A percentile compares a stretch with the other conserved stretches of the same genome.
These are phyloP conservation scores for Crenuchus spilurus DNA, from an alignment of 2,797 vertebrate genomes.

Conservation along the genomic window DNA sequence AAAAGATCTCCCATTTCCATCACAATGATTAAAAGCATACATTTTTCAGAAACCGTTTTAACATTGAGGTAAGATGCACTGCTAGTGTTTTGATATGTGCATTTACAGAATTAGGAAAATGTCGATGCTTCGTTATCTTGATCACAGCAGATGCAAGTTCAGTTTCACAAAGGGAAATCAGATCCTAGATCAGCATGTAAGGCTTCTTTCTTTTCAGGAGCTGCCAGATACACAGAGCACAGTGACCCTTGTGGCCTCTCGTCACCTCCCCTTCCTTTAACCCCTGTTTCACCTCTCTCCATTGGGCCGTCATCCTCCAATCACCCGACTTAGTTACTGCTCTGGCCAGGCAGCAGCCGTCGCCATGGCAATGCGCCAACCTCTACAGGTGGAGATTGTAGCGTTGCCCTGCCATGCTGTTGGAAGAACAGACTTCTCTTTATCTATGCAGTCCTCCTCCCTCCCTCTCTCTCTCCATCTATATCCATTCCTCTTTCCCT, in stretches of 20 bases:
- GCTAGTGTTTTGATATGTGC: background rate
- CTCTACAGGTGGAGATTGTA: slow-evolving; percentile 79
- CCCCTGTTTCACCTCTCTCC: slow-evolving; percentile 65
- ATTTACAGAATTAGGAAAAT: background rate
- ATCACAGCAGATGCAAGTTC: background rate
- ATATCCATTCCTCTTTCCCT: slow-evolving; percentile 24
- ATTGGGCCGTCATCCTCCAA: slow-evolving; percentile 71
- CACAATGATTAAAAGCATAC: no score
- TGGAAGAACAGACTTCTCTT: slow-evolving; percentile 73
- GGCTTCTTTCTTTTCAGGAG: slow-evolving; percentile 17
- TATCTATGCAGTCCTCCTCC: slow-evolving; percentile 55
- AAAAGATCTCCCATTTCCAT: no score
- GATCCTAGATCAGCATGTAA: slow-evolving; percentile 33
- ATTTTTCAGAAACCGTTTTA: no score
- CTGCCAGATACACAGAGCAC: slow-evolving; percentile 6
- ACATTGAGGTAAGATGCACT: background rate
- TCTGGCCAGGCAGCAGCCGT: slow-evolving; percentile 75
- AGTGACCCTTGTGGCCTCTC: slow-evolving; percentile 31
- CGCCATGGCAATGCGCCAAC: slow-evolving; percentile 74
- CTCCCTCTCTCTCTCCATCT: slow-evolving; percentile 22
- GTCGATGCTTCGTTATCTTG: background rate
- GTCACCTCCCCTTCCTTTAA: slow-evolving; percentile 62
- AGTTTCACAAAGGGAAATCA: slow-evolving; percentile 10
- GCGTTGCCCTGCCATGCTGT: slow-evolving; percentile 71
- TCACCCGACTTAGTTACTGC: slow-evolving; percentile 72